Base-by-base conservation (phyloP, 2,113 vertebrate genomes). In the Rhinogobius similis region DNA sequence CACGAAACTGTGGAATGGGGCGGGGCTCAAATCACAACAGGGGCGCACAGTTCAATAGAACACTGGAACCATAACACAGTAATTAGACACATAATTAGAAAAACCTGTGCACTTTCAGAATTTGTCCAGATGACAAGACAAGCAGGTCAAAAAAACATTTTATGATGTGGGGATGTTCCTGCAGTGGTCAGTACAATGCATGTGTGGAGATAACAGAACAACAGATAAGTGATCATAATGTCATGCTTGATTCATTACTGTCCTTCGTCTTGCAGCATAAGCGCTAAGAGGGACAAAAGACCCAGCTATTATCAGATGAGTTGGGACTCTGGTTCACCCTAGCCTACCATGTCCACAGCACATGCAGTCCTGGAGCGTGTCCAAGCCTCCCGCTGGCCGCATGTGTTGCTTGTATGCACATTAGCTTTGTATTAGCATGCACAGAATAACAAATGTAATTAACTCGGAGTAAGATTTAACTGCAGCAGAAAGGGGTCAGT, bases 381-480 rank as follows among this genome's bases (percentile, higher is more conserved):
- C 83, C 87, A 89, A 69, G 77, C 82, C 56, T 80, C 84, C 84
- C 14, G 59, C 86, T 75, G 72, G 75, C 81, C 48, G 66, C 78
- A 56, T 82, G 79, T 88, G 80, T 78, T 82, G 72, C 77, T 75
- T 68, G 73, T 63, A 13, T 23, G 38, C 10, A 1, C n/a, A 63
- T 63, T 63, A 41, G 58, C 76, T 78, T 79, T 4, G 68, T 66
- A 82, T 86, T 84, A 76, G 79, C 84, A 83, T 24, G 13, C 70
- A 67, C 70, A 81, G 61, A 84, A 81, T 68, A 85, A 88, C 73
- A 77, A 71, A 86, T 81, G 72, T 70, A 86, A 87, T 87, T 86
- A 87, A 79, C 71, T 67, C 68, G 77, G 58, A 36, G 74, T 10
- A 20, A 78, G 87, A 73, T 75, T 82, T 76, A 75, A 66, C 44